Evolutionary conservation across 2,113 vertebrate species (phyloP), one percentile per base, ranked within the genome.

Genomic region (Hippocampus guttulatus): DNA sequence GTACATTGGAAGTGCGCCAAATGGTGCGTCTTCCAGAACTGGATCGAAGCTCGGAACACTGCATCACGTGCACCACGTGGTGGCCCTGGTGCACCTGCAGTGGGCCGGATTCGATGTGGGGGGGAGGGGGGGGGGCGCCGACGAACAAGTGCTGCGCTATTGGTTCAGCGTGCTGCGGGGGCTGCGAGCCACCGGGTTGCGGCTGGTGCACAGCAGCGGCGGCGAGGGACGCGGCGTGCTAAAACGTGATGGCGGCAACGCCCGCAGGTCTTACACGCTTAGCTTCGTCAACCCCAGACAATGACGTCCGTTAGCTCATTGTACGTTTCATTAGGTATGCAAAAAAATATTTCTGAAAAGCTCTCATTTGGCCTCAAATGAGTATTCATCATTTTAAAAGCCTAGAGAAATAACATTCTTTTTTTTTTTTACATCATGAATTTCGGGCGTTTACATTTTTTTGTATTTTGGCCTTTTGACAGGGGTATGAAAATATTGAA

Each of bases 61-160:
- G 54, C 72, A 77, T 30, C 74, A 72, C 38, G 71, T 93, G 73
- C 87, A 82, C 80, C 90, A 92, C 82, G 85, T 93, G 77, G 85
- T 93, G 69, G 77, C 88, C 64, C 86, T 81, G 2, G 71, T 92
- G 69, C 91, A 93, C 83, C 85, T 93, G 71, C 90, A 93, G 25
- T 93, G 91, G 92, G 88, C 91, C 0, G 91, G 92, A 23, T 93
- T 93, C 75, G 91, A 93, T 81, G 91, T 93, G 61, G 86, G 82
- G 82, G 5, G 91, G 1, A 2, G 25, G 25, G 25, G 25, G 25
- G 25, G 25, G 25, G 25, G 91, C n/a, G 79, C 73, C 0, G 68
- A 89, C 0, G 84, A 88, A 23, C 91, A 90, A 30, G 91, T 93
- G 64, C 83, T 93, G 54, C 86, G 85, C 65, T 93, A 90, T 76